Base-by-base conservation (phyloP, 1,140 invertebrate genomes). In the Psix sp. region DNA sequence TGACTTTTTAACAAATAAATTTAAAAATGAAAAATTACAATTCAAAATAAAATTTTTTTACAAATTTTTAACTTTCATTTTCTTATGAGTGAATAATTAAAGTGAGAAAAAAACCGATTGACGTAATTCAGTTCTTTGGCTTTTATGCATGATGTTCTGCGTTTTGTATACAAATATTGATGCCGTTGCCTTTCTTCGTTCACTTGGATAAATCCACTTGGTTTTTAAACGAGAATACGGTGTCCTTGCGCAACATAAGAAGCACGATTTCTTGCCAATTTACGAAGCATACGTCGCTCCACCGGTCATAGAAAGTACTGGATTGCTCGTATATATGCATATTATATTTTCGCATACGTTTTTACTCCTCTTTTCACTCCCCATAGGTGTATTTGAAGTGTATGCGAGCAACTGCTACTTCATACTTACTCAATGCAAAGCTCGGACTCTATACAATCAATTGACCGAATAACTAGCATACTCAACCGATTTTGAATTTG, bases 191-290 rank as follows among this genome's bases (percentile, higher is more conserved):
- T 75, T 76, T 66, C 56, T 57, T 71, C 66, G 60, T 62, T 60
- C 66, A 66, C 73, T 60, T 67, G 46, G 66, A 66, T 70, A 74
- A 63, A 63, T 68, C 65, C 65, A 74, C 65, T 74, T 74, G 65
- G 57, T 68, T 68, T 62, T 68, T 67, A 20, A 35, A 68, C 72
- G 14, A 68, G 40, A 74, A 63, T 52, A 65, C 52, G 52, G 57
- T 68, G 72, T 67, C 57, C 54, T 59, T 63, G 51, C 36, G 52
- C 45, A 59, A 68, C 65, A 52, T 56, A 65, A 74, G 65, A 68
- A 46, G 57, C 48, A 63, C 65, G 65, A 74, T 68, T 74, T 74
- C 63, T 74, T 74, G 65, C 72, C 63, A 74, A 68, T 74, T 68
- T 74, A 68, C 68, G 65, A 66, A 60, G 65, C 54, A 66, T 75